phyloP scores from a whole-genome alignment of 1,140 invertebrate species.

The Cotesia chilonis region DNA sequence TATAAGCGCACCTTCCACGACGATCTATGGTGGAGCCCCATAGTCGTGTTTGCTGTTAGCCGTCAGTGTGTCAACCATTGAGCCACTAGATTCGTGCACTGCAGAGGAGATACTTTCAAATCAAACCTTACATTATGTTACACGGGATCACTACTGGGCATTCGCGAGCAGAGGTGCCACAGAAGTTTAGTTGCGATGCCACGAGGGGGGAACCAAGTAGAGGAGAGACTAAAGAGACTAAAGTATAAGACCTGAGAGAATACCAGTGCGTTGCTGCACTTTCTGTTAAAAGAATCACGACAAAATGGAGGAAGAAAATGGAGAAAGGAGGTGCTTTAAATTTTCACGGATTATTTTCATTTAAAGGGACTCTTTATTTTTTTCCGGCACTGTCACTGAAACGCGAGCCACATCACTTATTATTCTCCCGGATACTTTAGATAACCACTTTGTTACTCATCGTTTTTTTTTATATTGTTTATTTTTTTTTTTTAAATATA shows the following conservation, averaged over 20 bases:
- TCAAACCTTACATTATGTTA: constrained; percentile 9
- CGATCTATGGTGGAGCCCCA: constrained; percentile 53
- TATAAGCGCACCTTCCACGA: constrained; percentile 53
- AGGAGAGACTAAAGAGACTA: constrained; percentile 22
- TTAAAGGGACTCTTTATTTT: background rate
- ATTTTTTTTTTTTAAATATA: no score
- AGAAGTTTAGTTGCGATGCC: background rate
- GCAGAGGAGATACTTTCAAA: constrained; percentile 8
- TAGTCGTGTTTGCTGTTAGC: constrained; percentile 50
- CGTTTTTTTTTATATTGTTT: no score
- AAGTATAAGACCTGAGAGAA: background rate
- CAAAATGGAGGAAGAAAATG: constrained; percentile 58
- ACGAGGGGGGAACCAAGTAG: background rate
- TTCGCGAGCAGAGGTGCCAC: constrained; percentile 12
- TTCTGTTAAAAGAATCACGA: constrained; percentile 60
- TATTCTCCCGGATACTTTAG: no score
- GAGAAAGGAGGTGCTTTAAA: constrained; percentile 21
- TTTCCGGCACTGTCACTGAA: background rate
- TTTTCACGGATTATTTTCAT: constrained; percentile 26
- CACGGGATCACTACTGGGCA: constrained; percentile 13
- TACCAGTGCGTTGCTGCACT: constrained; percentile 46
- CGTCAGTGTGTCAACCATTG: constrained; percentile 51
- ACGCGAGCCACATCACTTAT: no score
- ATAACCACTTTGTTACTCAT: no score
- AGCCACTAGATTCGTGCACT: constrained; percentile 32